A percentile compares a stretch with the other conserved stretches of the same genome.
Conservation (phyloP, 2,797 vertebrate genomes). For the Paramormyrops hopkinsi region DNA sequence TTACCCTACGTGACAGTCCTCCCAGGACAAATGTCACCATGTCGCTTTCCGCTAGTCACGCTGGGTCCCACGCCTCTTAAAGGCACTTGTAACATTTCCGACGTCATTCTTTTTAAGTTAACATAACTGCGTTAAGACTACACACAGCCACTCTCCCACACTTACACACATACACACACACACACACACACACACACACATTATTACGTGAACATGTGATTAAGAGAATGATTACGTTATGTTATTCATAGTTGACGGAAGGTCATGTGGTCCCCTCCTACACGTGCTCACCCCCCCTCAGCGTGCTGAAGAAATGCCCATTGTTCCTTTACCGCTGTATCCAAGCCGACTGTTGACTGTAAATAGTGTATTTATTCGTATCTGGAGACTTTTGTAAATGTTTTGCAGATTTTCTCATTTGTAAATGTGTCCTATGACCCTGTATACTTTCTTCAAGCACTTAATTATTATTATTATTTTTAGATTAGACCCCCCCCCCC, state of each 20-base stretch:
- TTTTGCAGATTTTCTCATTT: background rate
- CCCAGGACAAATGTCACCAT: background rate
- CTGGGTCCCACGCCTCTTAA: background rate
- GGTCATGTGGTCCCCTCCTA: background rate
- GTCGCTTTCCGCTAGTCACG: background rate
- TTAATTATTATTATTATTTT: background rate
- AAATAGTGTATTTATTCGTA: background rate
- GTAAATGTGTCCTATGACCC: background rate
- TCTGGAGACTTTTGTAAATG: background rate
- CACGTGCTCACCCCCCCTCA: background rate
- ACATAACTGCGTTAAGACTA: background rate
- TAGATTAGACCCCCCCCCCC: too few species aligned
- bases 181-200: background rate
- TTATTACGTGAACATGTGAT: background rate
- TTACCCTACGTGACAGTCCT: background rate
- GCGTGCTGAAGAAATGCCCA: background rate
- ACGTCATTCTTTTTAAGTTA: background rate
- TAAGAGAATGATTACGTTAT: background rate
- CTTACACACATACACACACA: too few species aligned
- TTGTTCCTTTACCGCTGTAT: background rate
- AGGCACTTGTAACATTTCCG: background rate
- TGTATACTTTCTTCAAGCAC: background rate
- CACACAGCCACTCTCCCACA: background rate
- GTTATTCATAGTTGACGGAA: background rate
- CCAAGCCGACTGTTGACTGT: background rate